phyloP scores from a whole-genome alignment of 1,140 invertebrate species.

The Telenomus remus region DNA sequence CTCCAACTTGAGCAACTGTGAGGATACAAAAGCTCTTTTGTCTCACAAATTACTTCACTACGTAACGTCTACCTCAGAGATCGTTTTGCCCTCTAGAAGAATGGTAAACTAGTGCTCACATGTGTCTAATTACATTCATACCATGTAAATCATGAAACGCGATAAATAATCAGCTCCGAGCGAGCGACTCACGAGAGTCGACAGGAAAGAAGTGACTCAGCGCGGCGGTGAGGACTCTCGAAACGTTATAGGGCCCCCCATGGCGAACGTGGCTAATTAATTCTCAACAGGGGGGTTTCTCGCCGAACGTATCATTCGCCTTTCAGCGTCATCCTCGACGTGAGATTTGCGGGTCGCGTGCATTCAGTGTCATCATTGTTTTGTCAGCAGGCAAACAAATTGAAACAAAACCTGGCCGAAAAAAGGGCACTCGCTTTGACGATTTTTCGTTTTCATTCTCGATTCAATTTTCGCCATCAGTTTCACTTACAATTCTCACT shows the following conservation, averaged over 20 bases:
- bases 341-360: constrained; percentile 37
- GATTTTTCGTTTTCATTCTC: too few relatives aligned
- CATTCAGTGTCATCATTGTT: neutral
- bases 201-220: constrained; percentile 61
- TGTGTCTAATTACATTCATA: constrained; percentile 46
- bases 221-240: constrained; percentile 44
- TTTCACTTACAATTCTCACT: too few relatives aligned
- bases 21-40: constrained; percentile 1
- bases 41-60: constrained; percentile 2
- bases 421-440: too few relatives aligned
- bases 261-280: constrained; percentile 68
- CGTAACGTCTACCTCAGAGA: neutral
- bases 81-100: constrained; percentile 5
- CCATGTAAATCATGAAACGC: constrained; percentile 50
- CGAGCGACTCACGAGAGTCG: constrained; percentile 37
- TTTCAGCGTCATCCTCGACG: constrained; percentile 47
- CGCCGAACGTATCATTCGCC: constrained; percentile 43
- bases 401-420: too few relatives aligned
- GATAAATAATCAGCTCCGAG: constrained; percentile 43
- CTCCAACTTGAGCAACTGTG: neutral
- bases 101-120: constrained; percentile 28
- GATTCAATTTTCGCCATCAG: too few relatives aligned
- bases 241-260: constrained; percentile 54
- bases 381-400: neutral
- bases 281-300: constrained; percentile 65